Base-by-base conservation (phyloP, 2,888 invertebrate genomes). In the Parnassius smintheus region DNA sequence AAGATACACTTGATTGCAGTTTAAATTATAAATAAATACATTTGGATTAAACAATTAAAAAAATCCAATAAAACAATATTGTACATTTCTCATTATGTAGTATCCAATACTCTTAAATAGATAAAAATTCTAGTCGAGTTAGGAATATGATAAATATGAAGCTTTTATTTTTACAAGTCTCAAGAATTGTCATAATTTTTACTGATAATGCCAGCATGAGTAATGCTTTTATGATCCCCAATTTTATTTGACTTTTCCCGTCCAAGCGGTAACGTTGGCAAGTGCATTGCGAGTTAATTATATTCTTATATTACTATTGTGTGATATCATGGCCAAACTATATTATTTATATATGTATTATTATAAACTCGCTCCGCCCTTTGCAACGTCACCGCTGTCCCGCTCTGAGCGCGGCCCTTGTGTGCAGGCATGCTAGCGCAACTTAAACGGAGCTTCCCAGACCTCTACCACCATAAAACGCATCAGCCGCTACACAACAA, bases 361-460 rank as follows among this genome's bases (percentile, higher is more conserved):
- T 56, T 66, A 65, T 69, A 66, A 35, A 65, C 68, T 61, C 59
- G 57, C 65, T 53, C 64, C 55, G 65, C 68, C 18, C 65, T 66
- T 64, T 54, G 51, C 25, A 7, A 54, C 62, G 68, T 69, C 67
- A 70, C 75, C 78, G 75, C 75, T 77, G 75, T 77, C 73, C 77
- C 91, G 88, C 89, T 88, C 90, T 90, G 88, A 91, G 91, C 90
- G 91, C 90, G 86, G 89, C 91, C 90, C 90, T 91, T 91, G 91
- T 91, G 90, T 94, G 94, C 94, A 96, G 96, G 96, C 94, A 95
- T 96, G 95, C 94, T 96, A 94, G 95, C 95, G 93, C 95, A 96
- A 93, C 95, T 96, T 93, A 96, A 96, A 94, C 94, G 96, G 94
- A 96, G 96, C 94, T 95, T 96, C 93, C 96, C 96, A 86, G 96